A percentile compares a stretch with the other conserved stretches of the same genome.
Conservation (phyloP, 2,113 vertebrate species). For the Oreochromis niloticus region DNA sequence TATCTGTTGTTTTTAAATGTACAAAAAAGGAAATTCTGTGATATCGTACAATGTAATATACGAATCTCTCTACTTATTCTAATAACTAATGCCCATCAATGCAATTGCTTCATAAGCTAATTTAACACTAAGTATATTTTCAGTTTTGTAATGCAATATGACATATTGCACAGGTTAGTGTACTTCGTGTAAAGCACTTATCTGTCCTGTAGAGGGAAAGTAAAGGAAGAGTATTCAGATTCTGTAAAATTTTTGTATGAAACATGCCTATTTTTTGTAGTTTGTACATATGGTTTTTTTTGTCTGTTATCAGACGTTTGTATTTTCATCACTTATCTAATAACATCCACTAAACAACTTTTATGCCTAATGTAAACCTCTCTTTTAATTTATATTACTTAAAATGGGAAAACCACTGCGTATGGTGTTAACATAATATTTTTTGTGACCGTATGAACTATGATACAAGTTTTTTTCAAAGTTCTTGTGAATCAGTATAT, state of each 20-base stretch:
- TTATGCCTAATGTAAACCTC: background rate
- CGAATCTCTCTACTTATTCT: background rate
- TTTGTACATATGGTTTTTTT: background rate
- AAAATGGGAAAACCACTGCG: slow-evolving; percentile 16
- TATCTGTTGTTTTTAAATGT: background rate
- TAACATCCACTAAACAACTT: background rate
- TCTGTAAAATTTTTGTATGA: background rate
- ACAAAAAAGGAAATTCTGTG: background rate
- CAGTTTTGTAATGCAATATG: background rate
- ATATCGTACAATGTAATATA: slow-evolving; percentile 22
- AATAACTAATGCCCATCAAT: slow-evolving; percentile 51
- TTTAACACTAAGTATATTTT: background rate
- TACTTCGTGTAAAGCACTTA: background rate
- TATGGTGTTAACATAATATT: background rate
- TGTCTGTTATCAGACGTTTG: background rate
- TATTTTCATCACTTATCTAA: background rate
- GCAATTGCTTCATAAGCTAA: slow-evolving; percentile 16
- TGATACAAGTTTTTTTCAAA: background rate
- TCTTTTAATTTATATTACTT: background rate
- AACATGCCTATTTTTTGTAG: background rate
- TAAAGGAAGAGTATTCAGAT: background rate
- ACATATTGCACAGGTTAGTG: background rate
- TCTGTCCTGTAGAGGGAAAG: background rate
- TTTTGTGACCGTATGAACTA: background rate
- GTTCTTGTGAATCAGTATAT: background rate